Base-by-base conservation (phyloP, 2,113 vertebrate genomes). In the Rhea americana region DNA sequence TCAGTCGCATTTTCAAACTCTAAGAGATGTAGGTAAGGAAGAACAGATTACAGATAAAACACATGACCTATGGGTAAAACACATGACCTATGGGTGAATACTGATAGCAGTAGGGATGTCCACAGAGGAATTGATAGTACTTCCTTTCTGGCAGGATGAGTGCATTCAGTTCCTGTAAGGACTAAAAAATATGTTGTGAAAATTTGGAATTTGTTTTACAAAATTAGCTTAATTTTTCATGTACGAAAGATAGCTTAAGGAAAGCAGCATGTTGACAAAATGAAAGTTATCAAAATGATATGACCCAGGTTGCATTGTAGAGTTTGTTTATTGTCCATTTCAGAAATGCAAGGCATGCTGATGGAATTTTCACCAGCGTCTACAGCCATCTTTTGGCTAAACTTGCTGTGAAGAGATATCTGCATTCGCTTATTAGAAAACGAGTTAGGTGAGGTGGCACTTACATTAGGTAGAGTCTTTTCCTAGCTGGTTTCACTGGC, bases 381-480 rank as follows among this genome's bases (percentile, higher is more conserved):
- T 99, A 98, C 96, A 99, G 99, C 93, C 99, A 98, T 97, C 98
- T 99, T 89, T 98, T 99, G 95, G 98, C 99, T 70, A 98, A 99
- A 96, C 94, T 99, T 37, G 98, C 99, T 93, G 99, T 98, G 91
- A 98, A 98, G 96, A 98, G 98, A 92, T 99, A 99, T 95, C 98
- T 99, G 96, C 99, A 99, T 95, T 99, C 99, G 75, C 97, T 99
- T 97, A 98, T 99, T 96, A 99, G 99, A 91, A 99, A 99, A 96
- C 97, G 98, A 91, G 98, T 99, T 97, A 98, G 98, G 99, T 99
- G 97, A 97, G 97, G 87, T 96, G 45, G 87, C 78, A 74, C 61
- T 91, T 92, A 72, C 47, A 87, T 91, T 96, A 95, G 83, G 90
- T 72, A 92, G 87, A 91, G 6, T 14, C 77, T 63, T 91, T 65